Conservation (phyloP, 1,140 invertebrate species). For the Triops cancriformis region DNA sequence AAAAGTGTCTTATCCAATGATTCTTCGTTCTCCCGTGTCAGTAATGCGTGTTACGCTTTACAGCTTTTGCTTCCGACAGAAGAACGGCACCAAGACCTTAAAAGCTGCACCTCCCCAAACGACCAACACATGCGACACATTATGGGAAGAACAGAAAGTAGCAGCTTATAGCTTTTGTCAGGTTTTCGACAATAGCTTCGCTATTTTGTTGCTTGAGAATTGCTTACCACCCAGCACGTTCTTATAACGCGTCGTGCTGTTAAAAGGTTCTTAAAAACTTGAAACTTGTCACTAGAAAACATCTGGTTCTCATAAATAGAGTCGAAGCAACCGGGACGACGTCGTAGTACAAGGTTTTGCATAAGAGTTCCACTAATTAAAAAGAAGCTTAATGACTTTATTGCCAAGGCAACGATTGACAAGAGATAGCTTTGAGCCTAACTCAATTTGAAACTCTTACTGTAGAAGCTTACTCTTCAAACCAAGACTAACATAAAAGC, state of each 20-base stretch:
- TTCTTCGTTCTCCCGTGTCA: not conserved
- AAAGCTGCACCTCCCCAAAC: not conserved
- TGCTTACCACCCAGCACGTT: constrained; percentile 4
- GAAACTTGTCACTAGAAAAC: not conserved
- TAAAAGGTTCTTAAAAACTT: constrained; percentile 7
- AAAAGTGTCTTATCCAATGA: not conserved
- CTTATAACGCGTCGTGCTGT: not conserved
- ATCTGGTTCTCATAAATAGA: constrained; percentile 9
- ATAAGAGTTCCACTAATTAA: not conserved
- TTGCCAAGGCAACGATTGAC: not conserved
- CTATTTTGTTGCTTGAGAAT: not conserved
- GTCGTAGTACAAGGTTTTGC: not conserved
- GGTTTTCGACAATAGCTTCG: constrained; percentile 10
- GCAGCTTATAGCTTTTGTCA: not conserved
- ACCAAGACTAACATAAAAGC: too few species aligned
- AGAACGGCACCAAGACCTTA: not conserved
- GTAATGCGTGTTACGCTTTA: not conserved
- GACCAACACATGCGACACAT: not conserved
- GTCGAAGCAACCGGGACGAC: not conserved
- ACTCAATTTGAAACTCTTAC: too few species aligned
- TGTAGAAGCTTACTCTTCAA: too few species aligned
- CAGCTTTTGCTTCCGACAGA: not conserved
- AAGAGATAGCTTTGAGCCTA: not conserved
- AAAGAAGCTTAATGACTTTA: not conserved
- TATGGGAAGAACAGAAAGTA: not conserved